Percentiles rank a stretch among this genome's conserved stretches.
Conservation (phyloP, 2,113 vertebrate species). For the Alethe diademata region DNA sequence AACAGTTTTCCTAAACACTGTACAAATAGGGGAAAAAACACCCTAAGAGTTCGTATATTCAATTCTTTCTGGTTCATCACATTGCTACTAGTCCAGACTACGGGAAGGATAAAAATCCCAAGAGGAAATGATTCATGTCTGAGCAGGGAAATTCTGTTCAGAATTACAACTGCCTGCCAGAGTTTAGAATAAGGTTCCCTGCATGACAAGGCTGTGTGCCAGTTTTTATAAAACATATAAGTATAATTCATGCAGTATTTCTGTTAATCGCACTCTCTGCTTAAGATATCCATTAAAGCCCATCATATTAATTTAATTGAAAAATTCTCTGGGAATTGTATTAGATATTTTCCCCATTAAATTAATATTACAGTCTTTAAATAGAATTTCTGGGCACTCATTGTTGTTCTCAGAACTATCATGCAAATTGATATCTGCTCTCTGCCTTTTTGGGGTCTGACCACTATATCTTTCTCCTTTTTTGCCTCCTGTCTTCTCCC, state of each 20-base stretch:
- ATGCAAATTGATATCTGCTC: conserved; percentile 62
- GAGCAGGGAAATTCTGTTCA: conserved; percentile 53
- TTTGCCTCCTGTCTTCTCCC: not conserved
- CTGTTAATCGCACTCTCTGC: conserved; percentile 53
- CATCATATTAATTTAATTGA: conserved; percentile 73
- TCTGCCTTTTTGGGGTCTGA: conserved; percentile 54
- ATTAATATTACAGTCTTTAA: conserved; percentile 72
- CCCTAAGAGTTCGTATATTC: not conserved
- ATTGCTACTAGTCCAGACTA: not conserved
- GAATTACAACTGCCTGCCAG: conserved; percentile 55
- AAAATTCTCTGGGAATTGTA: conserved; percentile 73
- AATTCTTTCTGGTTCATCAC: not conserved
- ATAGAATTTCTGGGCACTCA: conserved; percentile 57
- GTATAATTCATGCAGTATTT: conserved; percentile 66
- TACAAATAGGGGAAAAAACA: not conserved
- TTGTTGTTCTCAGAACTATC: conserved; percentile 68
- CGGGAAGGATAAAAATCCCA: not conserved
- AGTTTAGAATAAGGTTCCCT: conserved; percentile 36
- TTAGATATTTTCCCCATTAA: conserved; percentile 67
- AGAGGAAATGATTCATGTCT: conserved; percentile 15
- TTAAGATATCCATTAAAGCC: conserved; percentile 69
- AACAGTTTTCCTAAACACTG: not conserved
- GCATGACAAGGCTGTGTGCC: conserved; percentile 24
- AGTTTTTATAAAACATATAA: conserved; percentile 43
- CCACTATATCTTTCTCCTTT: not conserved